Percentiles rank a stretch among this genome's conserved stretches.
These are phyloP conservation scores for Orthonychiurus folsomi DNA, from an alignment of 2,888 invertebrate genomes.

Conservation along the genomic window DNA sequence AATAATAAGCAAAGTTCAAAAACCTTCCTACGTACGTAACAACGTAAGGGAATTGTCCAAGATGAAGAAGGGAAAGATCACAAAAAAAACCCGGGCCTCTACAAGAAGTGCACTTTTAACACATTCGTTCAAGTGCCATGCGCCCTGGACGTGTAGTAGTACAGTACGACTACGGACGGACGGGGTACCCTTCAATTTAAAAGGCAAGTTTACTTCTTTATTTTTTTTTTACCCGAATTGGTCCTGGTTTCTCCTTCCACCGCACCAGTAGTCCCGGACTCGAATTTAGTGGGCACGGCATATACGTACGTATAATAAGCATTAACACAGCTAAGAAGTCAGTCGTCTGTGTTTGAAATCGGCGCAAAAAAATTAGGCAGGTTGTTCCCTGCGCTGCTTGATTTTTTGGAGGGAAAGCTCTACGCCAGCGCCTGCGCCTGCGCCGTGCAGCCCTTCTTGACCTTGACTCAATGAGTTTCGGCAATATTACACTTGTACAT, in stretches of 20 bases:
- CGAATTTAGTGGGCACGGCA: not conserved
- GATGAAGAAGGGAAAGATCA: not conserved
- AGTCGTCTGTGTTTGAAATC: not conserved
- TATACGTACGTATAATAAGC: too few relatives aligned
- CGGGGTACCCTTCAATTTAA: not conserved
- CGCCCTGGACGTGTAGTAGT: not conserved
- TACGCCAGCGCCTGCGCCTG: too few relatives aligned
- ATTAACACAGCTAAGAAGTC: not conserved
- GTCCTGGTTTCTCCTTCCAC: not conserved
- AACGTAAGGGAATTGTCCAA: not conserved
- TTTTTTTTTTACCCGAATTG: not conserved
- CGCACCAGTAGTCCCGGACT: not conserved
- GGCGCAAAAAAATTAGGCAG: not conserved
- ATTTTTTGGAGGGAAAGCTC: too few relatives aligned
- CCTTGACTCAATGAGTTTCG: not conserved
- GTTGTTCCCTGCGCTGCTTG: not conserved
- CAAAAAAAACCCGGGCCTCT: too few relatives aligned
- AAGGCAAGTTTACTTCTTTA: too few relatives aligned
- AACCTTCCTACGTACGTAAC: too few relatives aligned
- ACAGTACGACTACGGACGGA: not conserved
- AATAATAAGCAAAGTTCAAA: not conserved
- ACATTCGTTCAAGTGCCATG: too few relatives aligned
- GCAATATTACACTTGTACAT: not conserved
- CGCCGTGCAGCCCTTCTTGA: too few relatives aligned
- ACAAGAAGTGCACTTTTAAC: not conserved